Conservation (phyloP, 2,888 invertebrate species). For the Cryptus viduatorius region DNA sequence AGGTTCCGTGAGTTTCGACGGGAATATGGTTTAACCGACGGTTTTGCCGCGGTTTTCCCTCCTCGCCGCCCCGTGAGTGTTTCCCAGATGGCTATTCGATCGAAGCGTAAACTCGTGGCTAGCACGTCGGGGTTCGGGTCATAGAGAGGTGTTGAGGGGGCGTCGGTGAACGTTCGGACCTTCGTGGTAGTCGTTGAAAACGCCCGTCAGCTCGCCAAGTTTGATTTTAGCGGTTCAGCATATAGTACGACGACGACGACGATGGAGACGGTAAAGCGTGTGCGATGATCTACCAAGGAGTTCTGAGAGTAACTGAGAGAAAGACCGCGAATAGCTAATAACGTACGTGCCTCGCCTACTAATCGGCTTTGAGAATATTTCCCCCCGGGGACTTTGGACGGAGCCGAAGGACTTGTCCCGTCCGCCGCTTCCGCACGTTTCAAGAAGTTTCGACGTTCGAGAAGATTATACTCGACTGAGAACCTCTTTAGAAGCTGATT, state of each 20-base stretch:
- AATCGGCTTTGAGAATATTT: conserved; percentile 77
- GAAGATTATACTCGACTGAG: conserved; percentile 36
- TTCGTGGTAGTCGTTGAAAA: conserved; percentile 40
- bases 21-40: conserved; percentile 44
- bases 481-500: conserved; percentile 37
- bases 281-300: neutral
- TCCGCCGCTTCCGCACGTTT: conserved; percentile 8
- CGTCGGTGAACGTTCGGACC: conserved; percentile 62
- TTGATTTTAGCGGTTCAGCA: conserved; percentile 76
- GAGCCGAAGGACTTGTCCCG: conserved; percentile 29
- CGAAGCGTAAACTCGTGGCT: conserved; percentile 49
- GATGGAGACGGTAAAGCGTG: neutral
- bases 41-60: neutral
- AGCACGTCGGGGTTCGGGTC: conserved; percentile 5
- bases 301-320: conserved; percentile 39
- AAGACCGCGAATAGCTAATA: conserved; percentile 80
- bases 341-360: conserved; percentile 82
- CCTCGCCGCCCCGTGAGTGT: conserved; percentile 18
- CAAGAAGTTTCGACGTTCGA: conserved; percentile 48
- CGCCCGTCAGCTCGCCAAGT: conserved; percentile 66
- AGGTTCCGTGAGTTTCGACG: conserved; percentile 38
- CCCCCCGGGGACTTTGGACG: conserved; percentile 62
- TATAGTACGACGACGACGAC: neutral
- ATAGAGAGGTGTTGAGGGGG: conserved; percentile 33
- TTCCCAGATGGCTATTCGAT: conserved; percentile 58